Percentiles rank a stretch among this genome's conserved stretches.
Evolutionary conservation across 2,797 vertebrate genomes (phyloP).

Genomic region (Halcyon smyrnensis): DNA sequence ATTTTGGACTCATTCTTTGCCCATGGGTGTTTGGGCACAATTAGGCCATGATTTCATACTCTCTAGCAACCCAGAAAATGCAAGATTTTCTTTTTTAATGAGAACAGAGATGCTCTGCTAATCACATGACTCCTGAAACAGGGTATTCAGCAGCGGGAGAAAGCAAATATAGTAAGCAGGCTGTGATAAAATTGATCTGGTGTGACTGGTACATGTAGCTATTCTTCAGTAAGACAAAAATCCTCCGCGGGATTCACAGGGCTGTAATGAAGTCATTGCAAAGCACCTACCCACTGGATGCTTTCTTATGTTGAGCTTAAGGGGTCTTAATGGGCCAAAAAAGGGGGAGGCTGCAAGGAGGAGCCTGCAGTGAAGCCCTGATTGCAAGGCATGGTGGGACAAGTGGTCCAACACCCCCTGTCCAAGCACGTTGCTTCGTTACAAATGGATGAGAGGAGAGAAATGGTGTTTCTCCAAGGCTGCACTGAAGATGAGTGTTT

Average conservation of each 20-base stretch:
- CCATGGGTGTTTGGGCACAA: neutral
- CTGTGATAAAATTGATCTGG: neutral
- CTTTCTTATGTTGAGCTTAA: neutral
- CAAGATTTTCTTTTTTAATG: neutral
- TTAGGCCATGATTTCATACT: neutral
- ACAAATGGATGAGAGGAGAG: neutral
- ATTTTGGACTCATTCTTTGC: neutral
- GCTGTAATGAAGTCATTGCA: neutral
- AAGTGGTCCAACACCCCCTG: fast-evolving
- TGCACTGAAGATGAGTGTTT: fast-evolving
- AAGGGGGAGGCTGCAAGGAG: neutral
- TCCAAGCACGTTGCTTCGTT: fast-evolving
- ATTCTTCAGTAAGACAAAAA: neutral
- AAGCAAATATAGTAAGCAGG: neutral
- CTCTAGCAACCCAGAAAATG: neutral
- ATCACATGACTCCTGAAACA: neutral
- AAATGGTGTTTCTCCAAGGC: neutral
- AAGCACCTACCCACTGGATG: neutral
- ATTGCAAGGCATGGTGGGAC: neutral
- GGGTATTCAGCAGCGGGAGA: neutral
- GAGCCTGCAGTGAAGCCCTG: neutral
- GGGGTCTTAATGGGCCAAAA: neutral
- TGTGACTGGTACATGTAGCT: neutral
- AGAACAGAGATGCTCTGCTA: neutral
- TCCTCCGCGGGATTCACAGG: neutral